Evolutionary conservation across 2,113 vertebrate genomes (phyloP).

Genomic region (Clinocottus analis): DNA sequence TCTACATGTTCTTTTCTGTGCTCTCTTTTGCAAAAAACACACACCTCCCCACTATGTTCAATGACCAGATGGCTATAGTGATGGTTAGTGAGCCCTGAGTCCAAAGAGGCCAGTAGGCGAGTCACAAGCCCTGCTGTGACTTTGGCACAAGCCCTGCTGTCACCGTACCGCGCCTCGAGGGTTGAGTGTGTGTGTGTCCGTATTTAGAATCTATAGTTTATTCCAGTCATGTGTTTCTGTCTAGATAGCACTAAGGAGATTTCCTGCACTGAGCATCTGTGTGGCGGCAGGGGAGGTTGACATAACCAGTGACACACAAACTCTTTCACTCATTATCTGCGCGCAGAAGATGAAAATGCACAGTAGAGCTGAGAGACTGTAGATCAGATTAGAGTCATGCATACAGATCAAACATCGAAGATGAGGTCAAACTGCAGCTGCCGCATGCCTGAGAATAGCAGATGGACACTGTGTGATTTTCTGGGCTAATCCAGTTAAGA

Average conservation of each 20-base stretch:
- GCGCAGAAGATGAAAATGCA: constrained; percentile 28
- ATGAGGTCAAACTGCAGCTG: constrained; percentile 4
- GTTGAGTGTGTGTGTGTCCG: constrained; percentile 14
- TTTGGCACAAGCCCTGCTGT: background rate
- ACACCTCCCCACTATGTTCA: background rate
- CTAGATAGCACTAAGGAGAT: constrained; percentile 51
- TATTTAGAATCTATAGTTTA: constrained; percentile 55
- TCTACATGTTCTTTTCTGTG: background rate
- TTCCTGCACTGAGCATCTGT: constrained; percentile 32
- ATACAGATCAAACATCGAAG: constrained; percentile 32
- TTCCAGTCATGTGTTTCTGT: constrained; percentile 48
- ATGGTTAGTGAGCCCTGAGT: constrained; percentile 9
- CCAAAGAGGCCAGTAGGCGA: constrained; percentile 58
- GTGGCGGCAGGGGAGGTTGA: constrained; percentile 32
- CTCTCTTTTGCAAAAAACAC: background rate
- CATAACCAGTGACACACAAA: constrained; percentile 13
- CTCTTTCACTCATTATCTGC: constrained; percentile 25
- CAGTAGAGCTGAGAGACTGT: background rate
- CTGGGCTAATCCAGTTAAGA: constrained; percentile 58
- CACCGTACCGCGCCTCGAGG: constrained; percentile 15
- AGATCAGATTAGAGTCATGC: constrained; percentile 10
- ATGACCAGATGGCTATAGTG: background rate
- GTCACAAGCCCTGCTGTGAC: constrained; percentile 12
- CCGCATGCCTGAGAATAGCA: constrained; percentile 13
- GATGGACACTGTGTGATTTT: constrained; percentile 28